These are phyloP conservation scores for Halcyon malimbica DNA, from an alignment of 2,113 vertebrate species.

Conservation along the genomic window DNA sequence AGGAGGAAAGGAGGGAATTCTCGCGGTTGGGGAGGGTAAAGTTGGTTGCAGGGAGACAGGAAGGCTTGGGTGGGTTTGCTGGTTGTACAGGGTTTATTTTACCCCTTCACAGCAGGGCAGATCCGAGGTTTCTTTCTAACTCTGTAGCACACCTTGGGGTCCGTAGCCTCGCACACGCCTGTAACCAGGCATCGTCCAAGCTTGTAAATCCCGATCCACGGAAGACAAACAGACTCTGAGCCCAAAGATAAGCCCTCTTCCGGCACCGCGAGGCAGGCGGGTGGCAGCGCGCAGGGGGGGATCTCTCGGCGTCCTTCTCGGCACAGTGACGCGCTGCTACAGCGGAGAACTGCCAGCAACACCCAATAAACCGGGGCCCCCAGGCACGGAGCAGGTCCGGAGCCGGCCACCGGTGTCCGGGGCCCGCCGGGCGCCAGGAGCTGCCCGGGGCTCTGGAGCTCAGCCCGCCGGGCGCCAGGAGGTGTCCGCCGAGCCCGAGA, in stretches of 20 bases:
- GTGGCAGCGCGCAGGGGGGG: not conserved
- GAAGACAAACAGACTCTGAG: not conserved
- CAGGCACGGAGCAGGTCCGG: not conserved
- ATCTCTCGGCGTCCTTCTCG: not conserved
- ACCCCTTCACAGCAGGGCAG: not conserved
- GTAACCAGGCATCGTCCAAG: not conserved
- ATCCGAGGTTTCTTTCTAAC: conserved; percentile 21
- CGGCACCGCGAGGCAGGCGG: not conserved
- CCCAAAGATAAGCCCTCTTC: not conserved
- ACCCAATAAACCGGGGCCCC: not conserved
- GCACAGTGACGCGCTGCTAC: not conserved
- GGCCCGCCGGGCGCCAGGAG: not conserved
- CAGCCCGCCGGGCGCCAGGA: not conserved
- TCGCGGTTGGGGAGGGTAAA: not conserved
- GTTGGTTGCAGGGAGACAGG: not conserved
- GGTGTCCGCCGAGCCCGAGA: not conserved
- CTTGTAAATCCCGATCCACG: not conserved
- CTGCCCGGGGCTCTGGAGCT: not conserved
- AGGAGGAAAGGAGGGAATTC: conserved; percentile 4
- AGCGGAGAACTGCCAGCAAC: not conserved
- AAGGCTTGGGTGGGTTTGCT: conserved; percentile 2
- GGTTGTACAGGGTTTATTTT: not conserved
- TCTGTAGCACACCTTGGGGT: not conserved
- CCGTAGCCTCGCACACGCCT: not conserved
- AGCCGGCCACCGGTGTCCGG: not conserved